Base-by-base conservation (phyloP, 2,888 invertebrate species). In the Heliconius sara region DNA sequence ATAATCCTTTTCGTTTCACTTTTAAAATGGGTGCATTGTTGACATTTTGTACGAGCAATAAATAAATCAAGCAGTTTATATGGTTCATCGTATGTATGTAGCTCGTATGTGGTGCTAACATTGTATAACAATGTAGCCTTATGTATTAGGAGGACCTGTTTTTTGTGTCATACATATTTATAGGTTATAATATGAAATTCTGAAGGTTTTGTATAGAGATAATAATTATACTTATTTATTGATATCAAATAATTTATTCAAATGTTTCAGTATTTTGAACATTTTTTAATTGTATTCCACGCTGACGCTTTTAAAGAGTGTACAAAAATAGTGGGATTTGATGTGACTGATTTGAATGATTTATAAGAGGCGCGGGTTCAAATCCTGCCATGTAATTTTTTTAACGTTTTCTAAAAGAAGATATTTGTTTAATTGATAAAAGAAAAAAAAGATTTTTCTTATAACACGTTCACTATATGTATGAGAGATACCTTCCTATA, bases 21-120 rank as follows among this genome's bases (percentile, higher is more conserved):
- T 94, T 94, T 93, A 91, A 92, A 91, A 89, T 86, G 87, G 88
- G 89, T 87, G 89, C 89, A 92, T 94, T 95, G 94, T 94, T 94
- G 93, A 93, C 89, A 92, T 92, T 92, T 91, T 91, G 91, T 91
- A 88, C 84, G 87, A 88, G 92, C 87, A 93, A 95, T 95, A 94
- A 95, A 95, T 95, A 95, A 94, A 95, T 95, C 95, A 95, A 87
- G 88, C 85, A 88, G 86, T 93, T 92, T 93, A 91, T 92, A 92
- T 88, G 91, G 91, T 91, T 88, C 89, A 87, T 88, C 80, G 88
- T 89, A 89, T 90, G 90, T 89, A 88, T n/a, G 39, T 12, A 52
- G 60, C n/a, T 68, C 43, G 86, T 84, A 83, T 84, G 84, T 27
- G 63, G 75, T 75, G 5, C 63, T 43, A 47, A 66, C 47, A 27